Conservation (phyloP, 2,113 vertebrate genomes). For the Thryonomys swinderianus region DNA sequence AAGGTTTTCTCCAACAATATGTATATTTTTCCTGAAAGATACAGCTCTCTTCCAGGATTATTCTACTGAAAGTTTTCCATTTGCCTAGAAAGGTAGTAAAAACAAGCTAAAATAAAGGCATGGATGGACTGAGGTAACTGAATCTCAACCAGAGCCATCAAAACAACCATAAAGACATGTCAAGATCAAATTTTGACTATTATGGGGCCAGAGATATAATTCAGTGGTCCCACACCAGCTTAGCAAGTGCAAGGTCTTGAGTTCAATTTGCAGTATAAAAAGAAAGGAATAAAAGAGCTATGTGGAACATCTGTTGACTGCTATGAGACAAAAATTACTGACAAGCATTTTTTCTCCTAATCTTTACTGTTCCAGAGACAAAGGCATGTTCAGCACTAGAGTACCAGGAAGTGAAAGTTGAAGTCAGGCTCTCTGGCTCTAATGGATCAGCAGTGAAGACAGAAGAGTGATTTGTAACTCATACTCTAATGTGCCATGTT, state of each 20-base stretch:
- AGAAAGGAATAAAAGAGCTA: too few species aligned
- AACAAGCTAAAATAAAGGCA: conserved; percentile 1
- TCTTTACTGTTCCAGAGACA: not conserved
- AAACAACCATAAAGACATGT: conserved; percentile 18
- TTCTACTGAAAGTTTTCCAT: not conserved
- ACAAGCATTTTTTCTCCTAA: too few species aligned
- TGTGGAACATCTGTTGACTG: not conserved
- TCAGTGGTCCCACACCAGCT: too few species aligned
- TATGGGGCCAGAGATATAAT: too few species aligned
- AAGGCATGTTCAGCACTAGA: not conserved
- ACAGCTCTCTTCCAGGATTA: not conserved
- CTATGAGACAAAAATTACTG: not conserved
- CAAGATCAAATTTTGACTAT: not conserved
- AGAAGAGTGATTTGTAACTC: not conserved
- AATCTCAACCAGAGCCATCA: conserved; percentile 40
- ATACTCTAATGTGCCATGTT: not conserved
- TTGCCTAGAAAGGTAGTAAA: not conserved
- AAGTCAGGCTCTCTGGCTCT: not conserved
- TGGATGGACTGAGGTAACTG: conserved; percentile 16
- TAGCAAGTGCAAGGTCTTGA: too few species aligned
- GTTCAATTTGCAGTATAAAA: too few species aligned
- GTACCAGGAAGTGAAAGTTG: not conserved
- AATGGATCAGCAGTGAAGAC: not conserved
- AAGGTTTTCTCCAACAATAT: not conserved
- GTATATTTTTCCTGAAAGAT: not conserved